Evolutionary conservation across 1,140 invertebrate genomes (phyloP).

Genomic region (Drosophila pectinifera): DNA sequence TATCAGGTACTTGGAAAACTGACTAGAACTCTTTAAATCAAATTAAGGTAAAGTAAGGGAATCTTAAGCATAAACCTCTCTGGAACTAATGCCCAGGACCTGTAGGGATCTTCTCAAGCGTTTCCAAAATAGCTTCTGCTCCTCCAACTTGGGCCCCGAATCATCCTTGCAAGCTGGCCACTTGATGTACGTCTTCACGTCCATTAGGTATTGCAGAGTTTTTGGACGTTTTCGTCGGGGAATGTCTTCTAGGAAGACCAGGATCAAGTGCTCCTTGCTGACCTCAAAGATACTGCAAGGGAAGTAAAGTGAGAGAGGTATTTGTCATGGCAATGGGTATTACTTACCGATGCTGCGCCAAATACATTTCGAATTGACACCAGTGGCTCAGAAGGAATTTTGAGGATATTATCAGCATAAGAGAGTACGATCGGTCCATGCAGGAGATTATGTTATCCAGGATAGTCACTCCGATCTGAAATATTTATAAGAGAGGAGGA

Average conservation of each 20-base stretch:
- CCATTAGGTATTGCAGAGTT: constrained; percentile 88
- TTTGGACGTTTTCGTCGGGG: constrained; percentile 86
- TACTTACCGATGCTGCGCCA: constrained; percentile 87
- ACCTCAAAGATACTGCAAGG: constrained; percentile 86
- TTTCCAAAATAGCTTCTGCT: constrained; percentile 83
- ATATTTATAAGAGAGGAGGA: neutral
- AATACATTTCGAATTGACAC: constrained; percentile 89
- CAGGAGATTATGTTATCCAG: constrained; percentile 88
- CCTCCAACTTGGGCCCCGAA: constrained; percentile 57
- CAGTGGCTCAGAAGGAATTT: constrained; percentile 88
- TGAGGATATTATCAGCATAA: constrained; percentile 87
- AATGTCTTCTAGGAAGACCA: constrained; percentile 88
- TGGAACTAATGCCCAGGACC: constrained; percentile 53
- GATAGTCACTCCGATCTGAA: constrained; percentile 87
- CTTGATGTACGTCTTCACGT: constrained; percentile 88
- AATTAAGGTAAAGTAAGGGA: neutral
- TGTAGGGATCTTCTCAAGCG: constrained; percentile 69
- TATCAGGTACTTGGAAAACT: constrained; percentile 70
- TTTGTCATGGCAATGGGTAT: neutral
- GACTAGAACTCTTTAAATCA: constrained; percentile 56
- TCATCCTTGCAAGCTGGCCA: constrained; percentile 85
- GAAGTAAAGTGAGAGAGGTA: neutral
- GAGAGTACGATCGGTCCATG: constrained; percentile 87
- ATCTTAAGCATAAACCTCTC: constrained; percentile 39
- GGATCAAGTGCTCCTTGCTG: constrained; percentile 87